Evolutionary conservation across 2,888 invertebrate genomes (phyloP).

Genomic region (Craniophora ligustri): DNA sequence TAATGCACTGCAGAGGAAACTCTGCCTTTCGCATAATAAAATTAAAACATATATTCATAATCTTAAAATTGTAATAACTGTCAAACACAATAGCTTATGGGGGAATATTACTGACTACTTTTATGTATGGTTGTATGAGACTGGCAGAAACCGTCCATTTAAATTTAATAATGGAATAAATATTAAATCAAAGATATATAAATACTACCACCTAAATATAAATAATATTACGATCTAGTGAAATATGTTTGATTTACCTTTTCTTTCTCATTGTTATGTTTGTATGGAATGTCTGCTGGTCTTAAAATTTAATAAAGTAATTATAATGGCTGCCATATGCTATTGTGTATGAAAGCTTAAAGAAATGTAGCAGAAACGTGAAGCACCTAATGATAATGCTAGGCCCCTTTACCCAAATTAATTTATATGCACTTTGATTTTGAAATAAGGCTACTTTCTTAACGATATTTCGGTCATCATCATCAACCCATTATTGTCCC

Average conservation of each 20-base stretch:
- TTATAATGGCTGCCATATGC: background rate
- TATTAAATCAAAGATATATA: too few relatives aligned
- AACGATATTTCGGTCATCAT: too few relatives aligned
- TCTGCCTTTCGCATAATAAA: constrained; percentile 31
- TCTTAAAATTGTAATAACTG: constrained; percentile 29
- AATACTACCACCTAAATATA: too few relatives aligned
- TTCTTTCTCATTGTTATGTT: too few relatives aligned
- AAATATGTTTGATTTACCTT: too few relatives aligned
- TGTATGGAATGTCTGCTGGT: too few relatives aligned
- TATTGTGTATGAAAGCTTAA: constrained; percentile 17
- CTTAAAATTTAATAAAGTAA: background rate
- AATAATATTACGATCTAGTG: too few relatives aligned
- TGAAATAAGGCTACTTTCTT: too few relatives aligned
- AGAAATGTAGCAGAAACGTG: constrained; percentile 50
- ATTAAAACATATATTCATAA: constrained; percentile 39
- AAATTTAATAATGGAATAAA: too few relatives aligned
- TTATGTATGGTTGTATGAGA: too few relatives aligned
- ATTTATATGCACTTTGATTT: constrained; percentile 7
- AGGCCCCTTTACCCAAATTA: constrained; percentile 31
- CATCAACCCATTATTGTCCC: too few relatives aligned
- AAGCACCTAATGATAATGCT: constrained; percentile 37
- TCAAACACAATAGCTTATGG: constrained; percentile 10
- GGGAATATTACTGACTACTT: background rate
- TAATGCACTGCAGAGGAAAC: constrained; percentile 32
- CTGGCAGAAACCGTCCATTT: too few relatives aligned